These are phyloP conservation scores for Chaetophractus vellerosus DNA, from an alignment of 2,797 vertebrate genomes.

Conservation along the genomic window DNA sequence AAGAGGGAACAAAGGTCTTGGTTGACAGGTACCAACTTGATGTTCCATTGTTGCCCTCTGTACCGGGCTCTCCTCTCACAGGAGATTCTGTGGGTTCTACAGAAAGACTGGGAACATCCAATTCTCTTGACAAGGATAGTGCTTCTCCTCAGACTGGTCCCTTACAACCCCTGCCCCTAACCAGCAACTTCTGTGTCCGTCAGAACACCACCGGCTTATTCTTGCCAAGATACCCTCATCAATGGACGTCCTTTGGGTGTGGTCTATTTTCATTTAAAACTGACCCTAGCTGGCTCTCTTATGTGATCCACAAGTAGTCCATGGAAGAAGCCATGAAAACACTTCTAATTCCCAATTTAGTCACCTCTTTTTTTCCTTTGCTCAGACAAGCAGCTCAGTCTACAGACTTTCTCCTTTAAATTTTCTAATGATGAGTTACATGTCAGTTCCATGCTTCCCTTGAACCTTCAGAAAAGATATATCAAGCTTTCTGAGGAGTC, in stretches of 20 bases:
- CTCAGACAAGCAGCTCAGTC: not conserved
- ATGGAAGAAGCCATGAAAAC: not conserved
- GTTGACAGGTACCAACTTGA: not conserved
- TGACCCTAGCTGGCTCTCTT: not conserved
- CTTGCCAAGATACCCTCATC: not conserved
- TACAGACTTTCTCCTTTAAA: not conserved
- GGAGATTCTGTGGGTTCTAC: not conserved
- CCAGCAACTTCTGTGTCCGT: not conserved
- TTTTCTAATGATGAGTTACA: not conserved
- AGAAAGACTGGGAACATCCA: not conserved
- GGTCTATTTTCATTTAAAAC: slow-evolving; percentile 17
- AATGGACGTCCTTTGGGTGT: not conserved
- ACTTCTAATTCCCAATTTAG: not conserved
- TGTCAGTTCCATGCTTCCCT: not conserved
- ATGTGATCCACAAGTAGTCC: not conserved
- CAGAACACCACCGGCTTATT: not conserved
- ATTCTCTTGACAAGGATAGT: not conserved
- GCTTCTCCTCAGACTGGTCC: not conserved
- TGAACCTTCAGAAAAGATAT: not conserved
- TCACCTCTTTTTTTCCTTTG: not conserved
- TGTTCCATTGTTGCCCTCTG: not conserved
- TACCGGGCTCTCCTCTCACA: not conserved
- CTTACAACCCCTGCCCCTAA: not conserved
- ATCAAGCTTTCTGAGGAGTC: not conserved
- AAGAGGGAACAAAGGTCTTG: not conserved